phyloP scores from a whole-genome alignment of 2,888 invertebrate species.

The Tenthredo distinguenda region DNA sequence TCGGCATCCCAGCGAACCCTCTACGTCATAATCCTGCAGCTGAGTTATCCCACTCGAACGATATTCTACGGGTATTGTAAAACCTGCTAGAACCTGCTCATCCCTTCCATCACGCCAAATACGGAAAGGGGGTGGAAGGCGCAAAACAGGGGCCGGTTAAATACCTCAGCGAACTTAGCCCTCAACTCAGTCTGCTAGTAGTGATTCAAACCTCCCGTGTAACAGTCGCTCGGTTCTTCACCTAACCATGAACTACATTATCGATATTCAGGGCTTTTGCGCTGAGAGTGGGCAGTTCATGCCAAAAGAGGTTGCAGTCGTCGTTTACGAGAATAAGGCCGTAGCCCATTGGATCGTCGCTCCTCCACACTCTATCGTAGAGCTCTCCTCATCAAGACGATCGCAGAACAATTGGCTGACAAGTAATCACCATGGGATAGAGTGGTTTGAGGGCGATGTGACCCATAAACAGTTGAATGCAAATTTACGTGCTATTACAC shows the following conservation, averaged over 20 bases:
- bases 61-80: no score
- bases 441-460: slow-evolving; percentile 3
- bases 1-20: not conserved
- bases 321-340: not conserved
- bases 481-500: not conserved
- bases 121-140: not conserved
- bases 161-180: not conserved
- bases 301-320: not conserved
- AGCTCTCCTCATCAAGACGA: not conserved
- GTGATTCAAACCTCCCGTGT: not conserved
- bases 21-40: not conserved
- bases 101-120: no score
- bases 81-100: no score
- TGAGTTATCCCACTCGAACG: not conserved
- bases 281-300: not conserved
- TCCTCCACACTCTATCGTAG: not conserved
- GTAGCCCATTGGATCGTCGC: not conserved
- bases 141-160: not conserved
- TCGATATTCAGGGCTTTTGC: not conserved
- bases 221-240: not conserved
- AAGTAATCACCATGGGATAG: not conserved
- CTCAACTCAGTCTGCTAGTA: no score
- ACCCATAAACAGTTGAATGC: not conserved
- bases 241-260: not conserved
- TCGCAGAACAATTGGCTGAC: not conserved